A percentile compares a stretch with the other conserved stretches of the same genome.
Evolutionary conservation across 2,888 invertebrate species (phyloP).

Genomic region (Melinopterus prodromus): DNA sequence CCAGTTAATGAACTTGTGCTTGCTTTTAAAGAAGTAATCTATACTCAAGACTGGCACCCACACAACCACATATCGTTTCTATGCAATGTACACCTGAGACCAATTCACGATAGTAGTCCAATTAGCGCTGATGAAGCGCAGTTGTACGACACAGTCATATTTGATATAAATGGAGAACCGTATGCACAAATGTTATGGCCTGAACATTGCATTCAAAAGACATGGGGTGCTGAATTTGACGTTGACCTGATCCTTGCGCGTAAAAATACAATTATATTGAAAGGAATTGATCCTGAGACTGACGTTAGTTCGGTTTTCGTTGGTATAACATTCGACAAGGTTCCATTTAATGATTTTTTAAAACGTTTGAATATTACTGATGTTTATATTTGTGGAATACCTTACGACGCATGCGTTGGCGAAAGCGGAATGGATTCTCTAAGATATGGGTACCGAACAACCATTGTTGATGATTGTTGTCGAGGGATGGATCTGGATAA

Average conservation of each 20-base stretch:
- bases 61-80: conserved; percentile 16
- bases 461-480: conserved; percentile 88
- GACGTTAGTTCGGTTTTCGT: conserved; percentile 11
- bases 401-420: conserved; percentile 89
- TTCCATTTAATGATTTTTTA: conserved; percentile 80
- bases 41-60: conserved; percentile 7
- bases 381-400: conserved; percentile 92
- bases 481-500: conserved; percentile 85
- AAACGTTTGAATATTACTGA: conserved; percentile 83
- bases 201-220: conserved; percentile 16
- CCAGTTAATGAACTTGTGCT: conserved; percentile 10
- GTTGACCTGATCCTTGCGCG: not conserved
- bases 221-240: conserved; percentile 20
- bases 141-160: conserved; percentile 14
- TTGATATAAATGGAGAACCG: not conserved
- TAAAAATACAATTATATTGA: not conserved
- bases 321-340: conserved; percentile 74
- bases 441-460: conserved; percentile 86
- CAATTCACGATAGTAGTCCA: not conserved
- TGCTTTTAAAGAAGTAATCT: conserved; percentile 9
- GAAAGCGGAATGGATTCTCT: conserved; percentile 87
- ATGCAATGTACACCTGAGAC: not conserved
- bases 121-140: conserved; percentile 7
- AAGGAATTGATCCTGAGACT: conserved; percentile 7
- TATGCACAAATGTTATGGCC: conserved; percentile 17